Evolutionary conservation across 2,797 vertebrate species (phyloP).

Genomic region (Pangasius mekongensis): DNA sequence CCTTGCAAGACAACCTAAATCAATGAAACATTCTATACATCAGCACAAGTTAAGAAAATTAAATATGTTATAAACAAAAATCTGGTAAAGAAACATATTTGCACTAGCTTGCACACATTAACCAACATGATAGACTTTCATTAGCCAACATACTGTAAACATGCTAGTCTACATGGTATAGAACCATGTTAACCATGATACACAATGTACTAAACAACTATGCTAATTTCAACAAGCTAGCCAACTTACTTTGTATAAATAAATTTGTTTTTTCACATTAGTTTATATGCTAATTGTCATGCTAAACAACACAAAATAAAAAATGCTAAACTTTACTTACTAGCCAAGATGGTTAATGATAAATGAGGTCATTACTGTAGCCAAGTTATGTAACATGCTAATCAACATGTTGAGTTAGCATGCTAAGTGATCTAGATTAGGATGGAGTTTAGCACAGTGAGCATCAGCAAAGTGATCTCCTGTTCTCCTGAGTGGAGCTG

Average conservation of each 20-base stretch:
- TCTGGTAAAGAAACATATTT: not conserved
- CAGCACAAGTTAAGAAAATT: not conserved
- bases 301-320: not conserved
- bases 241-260: not conserved
- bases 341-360: not conserved
- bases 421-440: not conserved
- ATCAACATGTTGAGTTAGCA: not conserved
- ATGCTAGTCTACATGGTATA: not conserved
- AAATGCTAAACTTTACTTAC: not conserved
- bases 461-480: conserved; percentile 24
- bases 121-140: not conserved
- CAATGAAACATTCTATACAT: not conserved
- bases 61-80: not conserved
- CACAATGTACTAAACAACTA: not conserved
- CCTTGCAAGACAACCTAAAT: not conserved
- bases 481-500: conserved; percentile 7
- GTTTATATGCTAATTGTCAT: not conserved
- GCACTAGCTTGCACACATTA: not conserved
- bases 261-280: not conserved
- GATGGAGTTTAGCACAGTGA: not conserved
- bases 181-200: not conserved
- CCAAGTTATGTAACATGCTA: not conserved
- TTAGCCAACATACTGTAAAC: not conserved
- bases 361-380: not conserved
- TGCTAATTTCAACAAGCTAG: not conserved